Base-by-base conservation (phyloP, 2,797 vertebrate species). In the Falco concolor region DNA sequence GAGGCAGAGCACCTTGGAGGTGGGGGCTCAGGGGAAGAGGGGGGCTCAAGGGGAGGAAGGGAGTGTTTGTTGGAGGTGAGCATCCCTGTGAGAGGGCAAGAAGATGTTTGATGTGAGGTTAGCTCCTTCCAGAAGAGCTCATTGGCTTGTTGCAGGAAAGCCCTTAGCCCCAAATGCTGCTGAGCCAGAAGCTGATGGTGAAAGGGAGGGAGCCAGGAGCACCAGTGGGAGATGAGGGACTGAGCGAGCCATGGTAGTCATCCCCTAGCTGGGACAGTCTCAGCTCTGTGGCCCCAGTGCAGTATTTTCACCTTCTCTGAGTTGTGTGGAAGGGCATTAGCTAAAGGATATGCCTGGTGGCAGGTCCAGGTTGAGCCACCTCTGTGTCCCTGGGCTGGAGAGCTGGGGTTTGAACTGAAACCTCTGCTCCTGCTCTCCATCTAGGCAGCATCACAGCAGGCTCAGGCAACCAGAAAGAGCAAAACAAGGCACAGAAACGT, bases 321-420 rank as follows among this genome's bases (percentile, higher is more conserved):
- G 97, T 98, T 98, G 96, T 96, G 98, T 95, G 96, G 97, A 70
- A 96, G 95, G 87, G 23, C 38, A 61, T 97, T 96, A 94, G 90
- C 93, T 63, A 38, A 95, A 59, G 9, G 65, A 95, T 90, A 59
- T 40, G 89, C 95, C 89, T 47, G 25, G 73, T 3, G 6, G 25
- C 44, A 92, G 45, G 27, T 78, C 52, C 27, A 38, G 75, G 34
- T n/a, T 69, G 20, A 83, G 22, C 67, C 40, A 54, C 7, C n/a
- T 69, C 27, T n/a, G 8, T 0, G 0, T 54, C 24, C 14, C 27
- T 4, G 1, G 27, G 7, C 5, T 17, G 24, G 30, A 76, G 53
- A 38, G 40, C 23, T 45, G 52, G 30, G 10, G 5, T 69, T 42
- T 54, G 59, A 85, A 53, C 5, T 70, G 76, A 61, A 87, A 56